Conservation (phyloP, 2,888 invertebrate genomes). For the Drosophila cracens region DNA sequence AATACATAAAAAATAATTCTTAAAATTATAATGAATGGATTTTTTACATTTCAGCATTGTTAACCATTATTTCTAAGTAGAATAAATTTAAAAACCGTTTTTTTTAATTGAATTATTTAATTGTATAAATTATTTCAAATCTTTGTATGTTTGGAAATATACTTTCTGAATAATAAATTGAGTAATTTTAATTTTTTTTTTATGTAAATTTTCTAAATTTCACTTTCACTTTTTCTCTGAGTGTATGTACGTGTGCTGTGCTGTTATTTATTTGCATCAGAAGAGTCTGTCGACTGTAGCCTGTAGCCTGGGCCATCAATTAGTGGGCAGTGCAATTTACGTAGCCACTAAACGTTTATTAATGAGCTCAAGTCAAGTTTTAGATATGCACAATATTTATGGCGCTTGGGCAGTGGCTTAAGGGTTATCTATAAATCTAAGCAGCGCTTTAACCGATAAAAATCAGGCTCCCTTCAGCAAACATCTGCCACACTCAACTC, state of each 20-base stretch:
- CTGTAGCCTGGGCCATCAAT: slow-evolving; percentile 43
- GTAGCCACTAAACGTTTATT: slow-evolving; percentile 72
- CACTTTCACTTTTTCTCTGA: not conserved
- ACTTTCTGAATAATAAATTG: not conserved
- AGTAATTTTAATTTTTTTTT: too few species aligned
- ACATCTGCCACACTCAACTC: not conserved
- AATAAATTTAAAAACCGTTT: too few species aligned
- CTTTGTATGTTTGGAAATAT: too few species aligned
- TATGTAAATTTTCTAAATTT: not conserved
- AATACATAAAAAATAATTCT: too few species aligned
- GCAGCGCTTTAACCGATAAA: slow-evolving; percentile 49
- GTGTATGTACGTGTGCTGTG: slow-evolving; percentile 3
- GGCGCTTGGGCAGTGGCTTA: slow-evolving; percentile 21
- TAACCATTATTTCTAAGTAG: too few species aligned
- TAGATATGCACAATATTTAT: slow-evolving; percentile 54
- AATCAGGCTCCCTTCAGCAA: not conserved
- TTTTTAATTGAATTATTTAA: too few species aligned
- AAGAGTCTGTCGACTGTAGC: not conserved
- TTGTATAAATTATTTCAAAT: too few species aligned
- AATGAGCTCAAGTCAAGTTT: slow-evolving; percentile 61
- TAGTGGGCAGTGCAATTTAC: slow-evolving; percentile 49
- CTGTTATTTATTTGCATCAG: slow-evolving; percentile 41
- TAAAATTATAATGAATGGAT: too few species aligned
- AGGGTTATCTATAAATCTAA: slow-evolving; percentile 70
- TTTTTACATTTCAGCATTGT: too few species aligned